Base-by-base conservation (phyloP, 2,113 vertebrate genomes). In the Phaetusa simplex region DNA sequence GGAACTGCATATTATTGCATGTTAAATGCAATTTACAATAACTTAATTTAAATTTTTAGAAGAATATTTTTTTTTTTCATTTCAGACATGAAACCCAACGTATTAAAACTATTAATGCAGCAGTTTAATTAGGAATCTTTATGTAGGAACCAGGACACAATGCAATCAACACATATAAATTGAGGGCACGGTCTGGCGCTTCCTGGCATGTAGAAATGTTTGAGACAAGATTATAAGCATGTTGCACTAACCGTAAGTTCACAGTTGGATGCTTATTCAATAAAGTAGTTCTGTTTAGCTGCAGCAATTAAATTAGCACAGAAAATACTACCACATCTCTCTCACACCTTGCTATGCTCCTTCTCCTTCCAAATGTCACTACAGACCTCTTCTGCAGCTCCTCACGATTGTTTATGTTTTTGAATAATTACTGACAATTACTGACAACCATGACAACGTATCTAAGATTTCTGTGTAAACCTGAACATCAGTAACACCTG, bases 231-330 rank as follows among this genome's bases (percentile, higher is more conserved):
- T 61, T n/a, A 65, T 42, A 40, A 53, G 55, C 30, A 5, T 49
- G 90, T 82, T 79, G 73, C 86, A 74, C 56, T 53, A 59, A n/a
- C 61, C 80, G 11, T 36, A 85, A 93, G 49, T 19, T 67, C 88
- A 94, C 82, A 93, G 74, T 12, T 76, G 82, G 88, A 15, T 94
- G 76, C 53, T 85, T 24, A 64, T 77, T 90, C 88, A 87, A 83
- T 50, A 65, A 73, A 82, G 64, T 73, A 77, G 53, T 47, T 43
- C 53, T 43, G 53, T 62, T 96, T 32, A 59, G 59, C 74, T 88
- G 77, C 61, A 65, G 84, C 50, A 76, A 61, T 76, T 64, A 61
- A 76, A 95, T 71, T 50, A 87, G 88, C 83, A 53, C 67, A 84
- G 88, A 66, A 90, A 91, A 94, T 12, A 36, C 24, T 56, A 50